Evolutionary conservation across 2,113 vertebrate genomes (phyloP), one percentile per base, ranked within the genome.

Genomic region (Chaetodon trifascialis): DNA sequence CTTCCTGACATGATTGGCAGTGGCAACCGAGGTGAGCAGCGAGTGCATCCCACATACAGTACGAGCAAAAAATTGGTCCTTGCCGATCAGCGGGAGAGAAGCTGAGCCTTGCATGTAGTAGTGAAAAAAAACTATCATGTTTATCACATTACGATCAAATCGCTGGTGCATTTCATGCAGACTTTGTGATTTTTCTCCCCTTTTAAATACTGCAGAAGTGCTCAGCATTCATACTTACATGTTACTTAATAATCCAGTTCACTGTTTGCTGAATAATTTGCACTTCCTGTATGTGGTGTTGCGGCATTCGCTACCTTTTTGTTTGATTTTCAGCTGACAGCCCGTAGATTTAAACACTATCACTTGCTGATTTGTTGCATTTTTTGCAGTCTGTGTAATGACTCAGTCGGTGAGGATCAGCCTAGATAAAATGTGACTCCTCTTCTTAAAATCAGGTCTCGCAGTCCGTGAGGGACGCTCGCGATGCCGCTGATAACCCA

Each of bases 1-100:
- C 92, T 99, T 89, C 98, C 98, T 3, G 98, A 99, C 92, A 91
- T 96, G 12, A 96, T 95, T 1, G 95, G 95, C 85, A 86, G n/a
- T 25, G 90, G 90, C 72, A 93, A 85, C 90, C 86, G 88, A 91
- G 93, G 94, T 94, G 89, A 89, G 89, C 46, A 2, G 23, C 62
- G 17, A 73, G 79, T 12, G 8, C 76, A 54, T 71, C 59, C 68
- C 38, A 69, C 78, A 21, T 60, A 58, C 34, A 47, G 73, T 30
- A 25, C 42, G 5, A 17, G 66, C n/a, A 42, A 42, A 78, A 76
- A 70, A 75, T 58, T 58, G 63, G 46, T 63, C 63, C 79, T 44
- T 62, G 44, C 75, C 7, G 16, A 49, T 82, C 30, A 68, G 63
- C 67, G 52, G 36, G 23, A 81, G 55, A 1, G 15, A 25, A 25